Conservation (phyloP, 2,797 vertebrate genomes). For the Discoglossus pictus region DNA sequence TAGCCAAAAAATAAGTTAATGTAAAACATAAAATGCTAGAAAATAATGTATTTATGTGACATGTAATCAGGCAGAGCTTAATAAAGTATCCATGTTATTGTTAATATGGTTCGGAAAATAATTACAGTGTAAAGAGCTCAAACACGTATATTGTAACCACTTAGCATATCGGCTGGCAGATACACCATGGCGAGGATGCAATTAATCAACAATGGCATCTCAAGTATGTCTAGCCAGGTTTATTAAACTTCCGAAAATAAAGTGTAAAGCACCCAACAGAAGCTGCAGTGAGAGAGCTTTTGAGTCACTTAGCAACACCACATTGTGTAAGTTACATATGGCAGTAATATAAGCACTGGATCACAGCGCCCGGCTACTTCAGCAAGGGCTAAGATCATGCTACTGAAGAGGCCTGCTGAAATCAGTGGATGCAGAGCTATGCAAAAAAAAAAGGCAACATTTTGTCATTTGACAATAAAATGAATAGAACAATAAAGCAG, state of each 20-base stretch:
- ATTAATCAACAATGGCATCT: background rate
- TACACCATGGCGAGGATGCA: background rate
- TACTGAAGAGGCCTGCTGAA: no score
- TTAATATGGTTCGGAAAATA: no score
- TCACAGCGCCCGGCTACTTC: background rate
- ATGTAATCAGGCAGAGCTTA: no score
- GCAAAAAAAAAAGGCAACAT: background rate
- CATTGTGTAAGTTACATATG: slow-evolving; percentile 1
- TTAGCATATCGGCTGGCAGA: slow-evolving; percentile 14
- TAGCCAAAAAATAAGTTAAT: no score
- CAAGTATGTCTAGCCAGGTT: slow-evolving; percentile 1
- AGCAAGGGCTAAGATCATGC: no score
- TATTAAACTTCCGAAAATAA: slow-evolving; percentile 23
- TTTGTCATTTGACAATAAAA: slow-evolving; percentile 32
- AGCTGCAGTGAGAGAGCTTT: background rate
- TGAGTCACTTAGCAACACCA: slow-evolving; percentile 8
- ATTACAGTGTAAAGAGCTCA: no score
- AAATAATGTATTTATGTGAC: no score
- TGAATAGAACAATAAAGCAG: slow-evolving; percentile 49
- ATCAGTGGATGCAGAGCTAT: background rate
- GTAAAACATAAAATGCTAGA: no score
- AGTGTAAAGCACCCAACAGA: slow-evolving; percentile 20
- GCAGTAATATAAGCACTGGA: no score
- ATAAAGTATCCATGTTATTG: no score
- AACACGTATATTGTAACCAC: background rate